Evolutionary conservation across 2,888 invertebrate species (phyloP).

Genomic region (Erpobdella octoculata): DNA sequence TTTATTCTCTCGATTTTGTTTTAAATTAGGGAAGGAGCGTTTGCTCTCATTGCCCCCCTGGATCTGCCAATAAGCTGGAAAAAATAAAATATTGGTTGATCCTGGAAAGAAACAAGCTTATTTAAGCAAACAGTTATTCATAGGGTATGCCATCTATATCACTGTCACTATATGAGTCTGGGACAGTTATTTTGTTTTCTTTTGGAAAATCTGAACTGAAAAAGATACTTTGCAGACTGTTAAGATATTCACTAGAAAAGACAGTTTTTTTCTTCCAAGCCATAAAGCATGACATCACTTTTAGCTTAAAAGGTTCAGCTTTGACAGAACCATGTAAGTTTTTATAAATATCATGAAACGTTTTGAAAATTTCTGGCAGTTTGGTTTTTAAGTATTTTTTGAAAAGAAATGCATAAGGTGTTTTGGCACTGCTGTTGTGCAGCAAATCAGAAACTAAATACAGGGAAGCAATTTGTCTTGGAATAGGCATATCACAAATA

Average conservation of each 20-base stretch:
- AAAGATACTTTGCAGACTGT: constrained; percentile 79
- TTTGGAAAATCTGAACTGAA: constrained; percentile 61
- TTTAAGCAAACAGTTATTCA: no score
- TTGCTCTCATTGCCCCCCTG: no score
- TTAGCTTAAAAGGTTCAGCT: constrained; percentile 81
- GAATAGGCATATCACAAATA: constrained; percentile 67
- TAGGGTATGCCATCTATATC: constrained; percentile 49
- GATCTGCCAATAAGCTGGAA: no score
- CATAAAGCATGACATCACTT: constrained; percentile 78
- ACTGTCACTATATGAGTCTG: constrained; percentile 19
- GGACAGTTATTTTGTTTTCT: background rate
- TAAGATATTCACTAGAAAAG: constrained; percentile 83
- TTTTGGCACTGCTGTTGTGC: constrained; percentile 90
- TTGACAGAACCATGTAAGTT: constrained; percentile 74
- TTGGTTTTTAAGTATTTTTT: constrained; percentile 58
- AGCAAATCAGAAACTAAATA: constrained; percentile 92
- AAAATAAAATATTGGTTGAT: no score
- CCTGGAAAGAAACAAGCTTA: no score
- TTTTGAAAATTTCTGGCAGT: constrained; percentile 68
- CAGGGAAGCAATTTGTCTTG: constrained; percentile 75
- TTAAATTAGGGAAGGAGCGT: no score
- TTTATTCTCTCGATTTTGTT: no score
- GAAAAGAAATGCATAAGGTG: constrained; percentile 89
- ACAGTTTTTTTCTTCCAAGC: constrained; percentile 97
- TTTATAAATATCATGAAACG: constrained; percentile 66